phyloP scores from a whole-genome alignment of 1,140 invertebrate genomes.

The Sminthurinus signatus region DNA sequence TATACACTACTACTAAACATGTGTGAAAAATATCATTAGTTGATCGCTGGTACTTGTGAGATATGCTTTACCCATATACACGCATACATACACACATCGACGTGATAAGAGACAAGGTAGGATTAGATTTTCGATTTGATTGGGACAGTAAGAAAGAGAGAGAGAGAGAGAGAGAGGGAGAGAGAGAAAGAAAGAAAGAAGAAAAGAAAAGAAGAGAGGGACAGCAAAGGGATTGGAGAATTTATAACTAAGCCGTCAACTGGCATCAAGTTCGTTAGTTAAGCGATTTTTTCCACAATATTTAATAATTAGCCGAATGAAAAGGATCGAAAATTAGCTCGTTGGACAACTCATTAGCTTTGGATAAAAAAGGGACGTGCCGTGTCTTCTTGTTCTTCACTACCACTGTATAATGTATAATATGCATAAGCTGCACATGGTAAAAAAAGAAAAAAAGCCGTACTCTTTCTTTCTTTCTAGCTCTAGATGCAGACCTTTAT shows the following conservation, averaged over 20 bases:
- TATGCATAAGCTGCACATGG: too few species aligned
- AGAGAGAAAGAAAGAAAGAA: not conserved
- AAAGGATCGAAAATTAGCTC: conserved; percentile 42
- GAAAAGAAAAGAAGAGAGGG: not conserved
- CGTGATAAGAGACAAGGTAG: too few species aligned
- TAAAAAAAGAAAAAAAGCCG: too few species aligned
- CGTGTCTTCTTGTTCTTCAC: conserved; percentile 14
- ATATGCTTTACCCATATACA: not conserved
- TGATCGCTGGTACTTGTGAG: too few species aligned
- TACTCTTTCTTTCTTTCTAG: too few species aligned
- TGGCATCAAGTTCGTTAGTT: conserved; percentile 41
- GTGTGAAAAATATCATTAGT: too few species aligned
- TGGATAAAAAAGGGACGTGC: conserved; percentile 33
- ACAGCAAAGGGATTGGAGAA: conserved; percentile 7
- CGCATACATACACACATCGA: not conserved
- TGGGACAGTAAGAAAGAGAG: not conserved
- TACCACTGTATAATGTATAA: too few species aligned
- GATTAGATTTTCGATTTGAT: conserved; percentile 5
- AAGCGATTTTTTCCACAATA: conserved; percentile 42
- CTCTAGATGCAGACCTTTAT: too few species aligned
- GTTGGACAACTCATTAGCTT: conserved; percentile 41
- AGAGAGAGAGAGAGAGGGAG: conserved; percentile 7
- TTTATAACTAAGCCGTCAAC: conserved; percentile 38
- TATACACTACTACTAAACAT: too few species aligned
- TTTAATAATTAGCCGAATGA: conserved; percentile 40